Conservation (phyloP, 1,140 invertebrate genomes). For the Neoseiulus cucumeris region DNA sequence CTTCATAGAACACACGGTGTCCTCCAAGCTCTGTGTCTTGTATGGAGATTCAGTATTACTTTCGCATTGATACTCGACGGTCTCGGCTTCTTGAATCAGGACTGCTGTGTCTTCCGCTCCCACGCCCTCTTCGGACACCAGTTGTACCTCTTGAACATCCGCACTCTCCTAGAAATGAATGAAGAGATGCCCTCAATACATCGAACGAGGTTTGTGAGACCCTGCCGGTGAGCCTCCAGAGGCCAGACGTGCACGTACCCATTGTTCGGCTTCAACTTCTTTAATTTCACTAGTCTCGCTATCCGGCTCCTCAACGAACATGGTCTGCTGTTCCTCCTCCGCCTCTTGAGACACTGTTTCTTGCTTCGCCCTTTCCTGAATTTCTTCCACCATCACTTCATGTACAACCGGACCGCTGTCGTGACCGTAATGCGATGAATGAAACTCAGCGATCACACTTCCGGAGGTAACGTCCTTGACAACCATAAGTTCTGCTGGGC, state of each 20-base stretch:
- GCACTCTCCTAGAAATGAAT: too few relatives aligned
- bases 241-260: too few relatives aligned
- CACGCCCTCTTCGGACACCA: not conserved
- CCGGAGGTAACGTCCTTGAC: not conserved
- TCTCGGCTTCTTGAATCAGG: not conserved
- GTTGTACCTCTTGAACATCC: not conserved
- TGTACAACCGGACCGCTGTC: not conserved
- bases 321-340: not conserved
- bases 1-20: not conserved
- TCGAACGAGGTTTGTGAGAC: too few relatives aligned
- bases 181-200: too few relatives aligned
- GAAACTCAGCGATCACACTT: not conserved
- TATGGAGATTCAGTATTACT: too few relatives aligned
- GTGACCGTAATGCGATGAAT: conserved; percentile 4
- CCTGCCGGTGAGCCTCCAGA: too few relatives aligned
- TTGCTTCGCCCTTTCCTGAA: not conserved
- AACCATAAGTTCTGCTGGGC: not conserved
- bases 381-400: not conserved
- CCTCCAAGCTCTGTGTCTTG: too few relatives aligned
- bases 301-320: too few relatives aligned
- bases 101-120: not conserved
- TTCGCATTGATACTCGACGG: not conserved
- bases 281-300: too few relatives aligned
- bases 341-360: not conserved
- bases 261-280: too few relatives aligned